phyloP scores from a whole-genome alignment of 2,888 invertebrate genomes.

The Eugnorisma glareosa region DNA sequence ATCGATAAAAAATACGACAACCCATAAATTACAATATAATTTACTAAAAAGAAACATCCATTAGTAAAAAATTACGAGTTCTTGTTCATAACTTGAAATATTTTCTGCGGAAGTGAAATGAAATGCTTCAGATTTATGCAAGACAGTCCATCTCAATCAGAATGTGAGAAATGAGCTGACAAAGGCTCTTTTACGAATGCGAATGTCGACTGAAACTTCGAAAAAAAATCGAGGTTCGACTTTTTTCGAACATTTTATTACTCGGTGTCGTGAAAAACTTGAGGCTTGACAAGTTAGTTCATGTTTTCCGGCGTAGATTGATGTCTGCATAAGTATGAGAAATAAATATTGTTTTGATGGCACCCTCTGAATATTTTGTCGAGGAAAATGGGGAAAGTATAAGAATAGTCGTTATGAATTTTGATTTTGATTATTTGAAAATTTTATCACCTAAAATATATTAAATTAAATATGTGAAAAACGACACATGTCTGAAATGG shows the following conservation, averaged over 20 bases:
- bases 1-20: slow-evolving; percentile 31
- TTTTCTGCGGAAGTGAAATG: slow-evolving; percentile 63
- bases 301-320: slow-evolving; percentile 80
- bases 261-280: slow-evolving; percentile 76
- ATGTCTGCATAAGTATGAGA: slow-evolving; percentile 74
- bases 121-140: slow-evolving; percentile 71
- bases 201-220: slow-evolving; percentile 71
- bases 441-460: neutral
- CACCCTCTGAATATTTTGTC: slow-evolving; percentile 30
- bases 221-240: slow-evolving; percentile 73
- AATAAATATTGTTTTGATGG: slow-evolving; percentile 66
- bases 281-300: slow-evolving; percentile 78
- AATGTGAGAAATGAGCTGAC: slow-evolving; percentile 80
- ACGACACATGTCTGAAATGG: slow-evolving; percentile 20
- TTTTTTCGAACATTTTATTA: slow-evolving; percentile 76
- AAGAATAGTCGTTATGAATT: slow-evolving; percentile 12
- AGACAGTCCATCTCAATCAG: slow-evolving; percentile 77
- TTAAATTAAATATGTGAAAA: neutral
- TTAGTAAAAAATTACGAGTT: slow-evolving; percentile 67
- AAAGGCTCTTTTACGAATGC: slow-evolving; percentile 74
- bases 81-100: slow-evolving; percentile 64
- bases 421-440: neutral
- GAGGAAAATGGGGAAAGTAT: slow-evolving; percentile 18
- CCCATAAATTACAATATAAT: slow-evolving; percentile 50
- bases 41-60: slow-evolving; percentile 64